phyloP scores from a whole-genome alignment of 2,113 vertebrate genomes.

The Chaetura pelagica region DNA sequence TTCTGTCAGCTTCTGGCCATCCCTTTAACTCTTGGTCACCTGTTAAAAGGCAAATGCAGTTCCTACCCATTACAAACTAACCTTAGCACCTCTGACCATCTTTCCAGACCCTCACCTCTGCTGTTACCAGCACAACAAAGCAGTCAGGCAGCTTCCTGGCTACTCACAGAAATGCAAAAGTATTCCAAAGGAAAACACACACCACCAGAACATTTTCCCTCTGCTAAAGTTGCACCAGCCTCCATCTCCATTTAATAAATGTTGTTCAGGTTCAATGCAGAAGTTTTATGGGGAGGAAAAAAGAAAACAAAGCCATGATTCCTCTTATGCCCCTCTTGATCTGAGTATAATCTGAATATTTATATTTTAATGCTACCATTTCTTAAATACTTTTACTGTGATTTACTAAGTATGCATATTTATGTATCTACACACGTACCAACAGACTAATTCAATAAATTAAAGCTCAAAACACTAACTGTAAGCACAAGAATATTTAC shows the following conservation, averaged over 20 bases:
- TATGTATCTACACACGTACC: background rate
- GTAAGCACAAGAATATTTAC: conserved; percentile 52
- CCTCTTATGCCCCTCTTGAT: background rate
- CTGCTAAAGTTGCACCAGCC: background rate
- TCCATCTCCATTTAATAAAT: background rate
- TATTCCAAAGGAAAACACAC: background rate
- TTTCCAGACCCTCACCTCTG: rapidly evolving
- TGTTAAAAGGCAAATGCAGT: background rate
- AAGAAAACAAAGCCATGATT: background rate
- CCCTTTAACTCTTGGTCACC: rapidly evolving
- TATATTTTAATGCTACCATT: background rate
- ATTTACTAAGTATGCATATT: background rate
- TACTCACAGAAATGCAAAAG: background rate
- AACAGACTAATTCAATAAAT: conserved; percentile 43
- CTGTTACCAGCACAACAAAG: rapidly evolving
- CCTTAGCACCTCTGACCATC: background rate
- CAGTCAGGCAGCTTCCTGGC: background rate
- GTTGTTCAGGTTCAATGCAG: background rate
- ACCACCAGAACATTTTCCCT: background rate
- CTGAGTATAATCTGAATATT: background rate
- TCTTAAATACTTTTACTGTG: background rate
- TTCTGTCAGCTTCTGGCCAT: background rate
- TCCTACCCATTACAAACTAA: background rate
- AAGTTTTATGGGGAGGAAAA: background rate
- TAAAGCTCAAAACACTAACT: conserved; percentile 21